Conservation (phyloP, 1,140 invertebrate species). For the Papilio xuthus region DNA sequence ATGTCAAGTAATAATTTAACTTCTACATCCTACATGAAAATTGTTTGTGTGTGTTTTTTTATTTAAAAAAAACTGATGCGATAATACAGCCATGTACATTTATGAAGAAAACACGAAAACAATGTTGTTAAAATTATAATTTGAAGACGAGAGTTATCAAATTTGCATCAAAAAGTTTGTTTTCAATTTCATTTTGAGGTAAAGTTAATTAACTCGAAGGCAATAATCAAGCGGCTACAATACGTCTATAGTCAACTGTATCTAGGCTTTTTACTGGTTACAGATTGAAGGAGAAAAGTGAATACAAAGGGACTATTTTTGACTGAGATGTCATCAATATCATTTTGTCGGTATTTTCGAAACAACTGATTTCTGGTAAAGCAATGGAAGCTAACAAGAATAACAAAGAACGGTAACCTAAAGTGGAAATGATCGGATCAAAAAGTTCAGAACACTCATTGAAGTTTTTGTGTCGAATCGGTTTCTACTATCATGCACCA, state of each 20-base stretch:
- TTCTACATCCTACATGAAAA: neutral
- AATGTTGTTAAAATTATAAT: too few relatives aligned
- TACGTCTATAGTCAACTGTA: neutral
- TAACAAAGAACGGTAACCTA: neutral
- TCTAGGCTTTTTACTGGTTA: neutral
- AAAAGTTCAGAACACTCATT: neutral
- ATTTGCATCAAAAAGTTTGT: neutral
- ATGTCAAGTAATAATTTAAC: constrained; percentile 9
- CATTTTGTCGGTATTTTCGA: neutral
- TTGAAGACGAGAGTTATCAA: neutral
- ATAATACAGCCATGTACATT: too few relatives aligned
- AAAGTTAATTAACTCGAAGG: constrained; percentile 3
- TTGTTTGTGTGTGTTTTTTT: too few relatives aligned
- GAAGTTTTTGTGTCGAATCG: neutral
- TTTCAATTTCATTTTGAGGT: neutral
- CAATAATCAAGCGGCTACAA: neutral
- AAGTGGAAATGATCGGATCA: neutral
- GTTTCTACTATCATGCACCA: neutral
- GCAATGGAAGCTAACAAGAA: neutral
- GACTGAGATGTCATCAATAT: neutral
- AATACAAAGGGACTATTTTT: neutral
- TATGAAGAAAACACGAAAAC: too few relatives aligned
- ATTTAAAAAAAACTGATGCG: too few relatives aligned
- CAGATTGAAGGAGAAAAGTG: neutral
- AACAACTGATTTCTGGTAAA: neutral